Base-by-base conservation (phyloP, 2,888 invertebrate genomes). In the Xanthorhoe designata region DNA sequence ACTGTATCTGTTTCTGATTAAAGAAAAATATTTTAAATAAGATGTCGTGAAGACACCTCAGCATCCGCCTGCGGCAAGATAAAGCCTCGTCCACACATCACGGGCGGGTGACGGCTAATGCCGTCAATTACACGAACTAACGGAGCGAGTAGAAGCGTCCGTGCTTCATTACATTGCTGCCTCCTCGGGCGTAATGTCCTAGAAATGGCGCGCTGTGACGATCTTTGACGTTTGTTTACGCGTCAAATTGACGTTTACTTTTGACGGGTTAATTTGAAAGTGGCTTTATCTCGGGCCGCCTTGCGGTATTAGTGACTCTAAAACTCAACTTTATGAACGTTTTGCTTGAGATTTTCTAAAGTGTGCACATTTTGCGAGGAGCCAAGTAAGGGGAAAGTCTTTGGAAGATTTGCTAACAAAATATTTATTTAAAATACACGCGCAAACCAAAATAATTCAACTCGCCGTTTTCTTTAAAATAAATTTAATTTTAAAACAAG, bases 151-250 rank as follows among this genome's bases (percentile, higher is more conserved):
- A 51, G 74, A 73, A 72, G 66, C 76, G 76, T 62, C 78, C 78
- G 73, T 65, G 78, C 75, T 79, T 81, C 84, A 84, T 85, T 83
- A 80, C 71, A 68, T 75, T 75, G 75, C 76, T 55, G 72, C 74
- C 78, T 78, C 79, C 78, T 77, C 76, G 64, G 68, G 81, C 76
- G 79, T 79, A 84, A 83, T 83, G 80, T 79, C 72, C 78, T 72
- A 80, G 80, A 83, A 83, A 84, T 81, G 77, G 79, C 74, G 70
- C 71, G 69, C 68, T 69, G 67, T 77, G 76, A 75, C 66, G 70
- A 75, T 74, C 72, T 74, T 72, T 77, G 77, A 74, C 73, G 70
- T 69, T 64, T 71, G 70, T 69, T 69, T 66, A 70, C 64, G 70
- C 71, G 66, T 57, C 62, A 65, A 64, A 68, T 71, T 61, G 50